Base-by-base conservation (phyloP, 2,888 invertebrate species). In the Parochlus steinenii region DNA sequence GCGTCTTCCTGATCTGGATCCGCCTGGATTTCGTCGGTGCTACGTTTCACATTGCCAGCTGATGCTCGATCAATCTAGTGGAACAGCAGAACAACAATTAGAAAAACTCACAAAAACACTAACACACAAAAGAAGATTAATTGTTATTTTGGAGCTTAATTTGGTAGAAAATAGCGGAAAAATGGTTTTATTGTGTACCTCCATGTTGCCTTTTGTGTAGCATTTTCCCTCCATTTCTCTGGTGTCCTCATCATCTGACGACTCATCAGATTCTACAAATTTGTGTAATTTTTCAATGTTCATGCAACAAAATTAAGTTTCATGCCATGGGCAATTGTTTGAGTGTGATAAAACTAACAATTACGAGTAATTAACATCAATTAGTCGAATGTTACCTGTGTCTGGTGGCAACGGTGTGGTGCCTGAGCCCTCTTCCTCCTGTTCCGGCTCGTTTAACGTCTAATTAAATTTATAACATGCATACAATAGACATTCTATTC, bases 1-100 rank as follows among this genome's bases (percentile, higher is more conserved):
- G 83, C 80, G 51, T 93, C 92, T 57, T 90, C 89, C 45, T 74
- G 64, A 48, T 92, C 92, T 10, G 73, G 69, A 51, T 92, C 89
- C 0, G 76, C 75, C 2, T 71, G 73, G 37, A 73, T 73, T 61
- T 85, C 85, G 46, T 75, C 74, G 61, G 71, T 76, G 43, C 69
- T 70, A 33, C 81, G 65, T 51, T 75, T 81, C 4, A 86, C 68
- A 43, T 85, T 83, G 1, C 78, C 89, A 1, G 89, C 89, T 49
- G 87, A 87, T 1, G 80, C 81, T 39, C 86, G 71, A 51, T 86
- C 85, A 51, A 89, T 87, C 85, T 89, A 54, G 6, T 53, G 47
- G 4, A 30, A 28, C 7, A 26, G 10, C n/a, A n/a, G n/a, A n/a
- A n/a, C n/a, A n/a, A n/a, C n/a, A 23, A 42, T 41, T 39, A 39